Base-by-base conservation (phyloP, 2,797 vertebrate genomes). In the Trichosurus vulpecula region DNA sequence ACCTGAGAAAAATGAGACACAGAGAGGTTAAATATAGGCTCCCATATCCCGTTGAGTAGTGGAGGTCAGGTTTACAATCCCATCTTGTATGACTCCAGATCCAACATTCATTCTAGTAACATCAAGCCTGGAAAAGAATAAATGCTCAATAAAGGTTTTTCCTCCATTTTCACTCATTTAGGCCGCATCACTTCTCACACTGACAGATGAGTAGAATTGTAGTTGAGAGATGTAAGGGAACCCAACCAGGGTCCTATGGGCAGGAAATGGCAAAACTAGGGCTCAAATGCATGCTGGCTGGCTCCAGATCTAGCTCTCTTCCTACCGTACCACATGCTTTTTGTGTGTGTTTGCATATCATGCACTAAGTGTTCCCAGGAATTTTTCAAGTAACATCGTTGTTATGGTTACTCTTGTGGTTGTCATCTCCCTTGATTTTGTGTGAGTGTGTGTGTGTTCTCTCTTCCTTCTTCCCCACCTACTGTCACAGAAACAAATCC, bases 351-450 rank as follows among this genome's bases (percentile, higher is more conserved):
- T 6, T 31, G 41, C 54, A 58, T 95, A 1, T 91, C 92, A 92
- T 94, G 90, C 91, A 58, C 19, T 94, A 56, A 31, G 57, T 54
- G 41, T 96, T 93, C 94, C 41, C 94, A 93, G 54, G 61, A 91
- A 97, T 92, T 96, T 97, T 93, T 94, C 61, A 93, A 91, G 94
- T 95, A 96, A 41, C 92, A 94, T 13, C 47, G 54, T 97, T 97
- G 93, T 94, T 90, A 94, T 96, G 91, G 95, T 92, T 96, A 95
- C 93, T 95, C 41, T 47, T 51, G 4, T 52, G 58, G 93, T 92
- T 96, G 53, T 95, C 94, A 81, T 95, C 92, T 96, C 41, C 74
- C 91, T 93, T 95, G 81, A 92, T 96, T 94, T 94, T 90, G 91
- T 95, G 29, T 93, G 74, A 6, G 74, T 81, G n/a, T 57, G 57